Conservation (phyloP, 2,797 vertebrate genomes). For the Tokudaia muenninki region DNA sequence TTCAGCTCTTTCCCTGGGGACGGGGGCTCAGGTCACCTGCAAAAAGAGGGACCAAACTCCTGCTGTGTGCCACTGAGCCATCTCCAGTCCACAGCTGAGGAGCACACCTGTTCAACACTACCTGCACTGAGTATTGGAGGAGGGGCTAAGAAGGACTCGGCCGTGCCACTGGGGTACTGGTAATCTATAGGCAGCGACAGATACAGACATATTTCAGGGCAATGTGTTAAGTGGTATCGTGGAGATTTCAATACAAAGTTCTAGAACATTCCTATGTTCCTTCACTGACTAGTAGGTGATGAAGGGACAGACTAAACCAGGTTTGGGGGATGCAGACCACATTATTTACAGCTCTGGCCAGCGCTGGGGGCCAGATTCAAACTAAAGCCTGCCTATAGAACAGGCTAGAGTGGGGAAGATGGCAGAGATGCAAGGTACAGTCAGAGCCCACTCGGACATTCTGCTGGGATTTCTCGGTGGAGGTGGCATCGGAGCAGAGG, state of each 20-base stretch:
- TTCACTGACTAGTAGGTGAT: background rate
- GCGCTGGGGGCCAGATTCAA: background rate
- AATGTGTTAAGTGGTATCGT: background rate
- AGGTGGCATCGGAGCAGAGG: background rate
- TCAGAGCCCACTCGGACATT: background rate
- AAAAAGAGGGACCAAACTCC: background rate
- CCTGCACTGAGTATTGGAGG: background rate
- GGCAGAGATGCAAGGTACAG: background rate
- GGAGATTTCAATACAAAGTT: background rate
- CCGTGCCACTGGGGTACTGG: background rate
- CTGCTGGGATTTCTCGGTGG: constrained; percentile 43
- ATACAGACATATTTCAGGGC: background rate
- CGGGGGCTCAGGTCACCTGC: background rate
- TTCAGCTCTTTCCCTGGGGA: constrained; percentile 4
- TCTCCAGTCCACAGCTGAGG: background rate
- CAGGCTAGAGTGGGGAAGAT: background rate
- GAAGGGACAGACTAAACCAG: background rate
- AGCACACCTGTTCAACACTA: accelerated
- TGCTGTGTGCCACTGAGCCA: background rate
- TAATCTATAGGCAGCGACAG: background rate
- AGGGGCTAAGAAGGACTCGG: background rate
- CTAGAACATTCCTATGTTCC: background rate
- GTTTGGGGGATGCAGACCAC: background rate
- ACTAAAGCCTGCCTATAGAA: background rate
- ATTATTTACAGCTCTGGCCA: background rate